Evolutionary conservation across 2,113 vertebrate species (phyloP).

Genomic region (Delphinus delphis): DNA sequence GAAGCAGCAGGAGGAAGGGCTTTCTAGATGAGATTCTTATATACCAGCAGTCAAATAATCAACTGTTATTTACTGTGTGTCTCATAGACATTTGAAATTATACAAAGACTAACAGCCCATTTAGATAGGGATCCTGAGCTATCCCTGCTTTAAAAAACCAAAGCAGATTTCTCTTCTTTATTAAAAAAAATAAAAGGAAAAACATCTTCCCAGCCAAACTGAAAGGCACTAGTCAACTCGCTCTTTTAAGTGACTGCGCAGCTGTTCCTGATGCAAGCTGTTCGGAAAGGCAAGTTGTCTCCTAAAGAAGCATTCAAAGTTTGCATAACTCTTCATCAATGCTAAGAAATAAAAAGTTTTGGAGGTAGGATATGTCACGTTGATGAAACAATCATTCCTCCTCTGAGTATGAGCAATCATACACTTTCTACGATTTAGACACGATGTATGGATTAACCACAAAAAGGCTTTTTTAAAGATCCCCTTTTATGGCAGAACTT

Average conservation of each 20-base stretch:
- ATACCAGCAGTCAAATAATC: background rate
- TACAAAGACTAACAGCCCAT: slow-evolving; percentile 9
- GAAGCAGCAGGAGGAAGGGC: background rate
- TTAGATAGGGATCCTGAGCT: slow-evolving; percentile 18
- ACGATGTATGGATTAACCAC: background rate
- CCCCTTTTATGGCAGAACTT: background rate
- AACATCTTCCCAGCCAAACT: slow-evolving; percentile 46
- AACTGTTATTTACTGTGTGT: slow-evolving; percentile 12
- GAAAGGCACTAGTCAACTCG: slow-evolving; percentile 65
- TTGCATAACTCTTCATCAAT: slow-evolving; percentile 35
- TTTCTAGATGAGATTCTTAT: slow-evolving; percentile 12
- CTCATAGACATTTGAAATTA: background rate
- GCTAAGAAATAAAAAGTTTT: slow-evolving; percentile 45
- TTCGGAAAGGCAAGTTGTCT: slow-evolving; percentile 58
- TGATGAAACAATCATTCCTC: slow-evolving; percentile 37
- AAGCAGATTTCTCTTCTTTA: slow-evolving; percentile 36
- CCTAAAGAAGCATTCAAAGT: slow-evolving; percentile 27
- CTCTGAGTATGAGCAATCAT: background rate
- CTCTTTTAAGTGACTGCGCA: slow-evolving; percentile 62
- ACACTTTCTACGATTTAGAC: slow-evolving; percentile 20
- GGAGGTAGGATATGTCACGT: slow-evolving; percentile 3
- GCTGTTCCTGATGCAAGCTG: slow-evolving; percentile 68
- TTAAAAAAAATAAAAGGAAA: slow-evolving; percentile 52
- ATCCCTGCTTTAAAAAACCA: slow-evolving; percentile 27
- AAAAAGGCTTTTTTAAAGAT: background rate